Conservation (phyloP, 2,888 invertebrate genomes). For the Chalcis sispes region DNA sequence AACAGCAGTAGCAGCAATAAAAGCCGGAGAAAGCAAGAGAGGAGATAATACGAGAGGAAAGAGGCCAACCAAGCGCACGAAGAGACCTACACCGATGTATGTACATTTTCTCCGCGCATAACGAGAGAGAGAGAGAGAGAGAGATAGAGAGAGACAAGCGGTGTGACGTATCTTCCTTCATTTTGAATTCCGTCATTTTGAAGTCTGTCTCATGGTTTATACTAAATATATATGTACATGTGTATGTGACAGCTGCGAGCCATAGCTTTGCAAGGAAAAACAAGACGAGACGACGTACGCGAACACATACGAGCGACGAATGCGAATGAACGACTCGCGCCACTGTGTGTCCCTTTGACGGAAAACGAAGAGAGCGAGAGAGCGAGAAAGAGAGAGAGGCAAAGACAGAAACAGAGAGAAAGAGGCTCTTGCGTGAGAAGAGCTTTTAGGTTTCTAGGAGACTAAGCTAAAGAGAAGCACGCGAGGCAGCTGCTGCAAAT, state of each 20-base stretch:
- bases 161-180: conserved; percentile 18
- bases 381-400: not conserved
- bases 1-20: too few relatives aligned
- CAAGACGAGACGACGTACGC: conserved; percentile 11
- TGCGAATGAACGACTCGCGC: too few relatives aligned
- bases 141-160: too few relatives aligned
- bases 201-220: too few relatives aligned
- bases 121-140: too few relatives aligned
- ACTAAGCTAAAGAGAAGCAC: too few relatives aligned
- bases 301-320: not conserved
- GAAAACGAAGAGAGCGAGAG: not conserved
- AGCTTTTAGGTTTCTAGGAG: conserved; percentile 35
- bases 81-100: not conserved
- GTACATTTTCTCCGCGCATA: too few relatives aligned
- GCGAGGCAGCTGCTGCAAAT: too few relatives aligned
- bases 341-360: too few relatives aligned
- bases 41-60: too few relatives aligned
- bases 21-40: not conserved
- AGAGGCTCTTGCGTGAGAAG: too few relatives aligned
- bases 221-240: too few relatives aligned
- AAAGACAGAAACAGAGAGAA: not conserved
- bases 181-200: conserved; percentile 35
- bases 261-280: not conserved
- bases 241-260: not conserved
- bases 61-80: not conserved